Base-by-base conservation (phyloP, 2,888 invertebrate genomes). In the Pseudoips prasinana region DNA sequence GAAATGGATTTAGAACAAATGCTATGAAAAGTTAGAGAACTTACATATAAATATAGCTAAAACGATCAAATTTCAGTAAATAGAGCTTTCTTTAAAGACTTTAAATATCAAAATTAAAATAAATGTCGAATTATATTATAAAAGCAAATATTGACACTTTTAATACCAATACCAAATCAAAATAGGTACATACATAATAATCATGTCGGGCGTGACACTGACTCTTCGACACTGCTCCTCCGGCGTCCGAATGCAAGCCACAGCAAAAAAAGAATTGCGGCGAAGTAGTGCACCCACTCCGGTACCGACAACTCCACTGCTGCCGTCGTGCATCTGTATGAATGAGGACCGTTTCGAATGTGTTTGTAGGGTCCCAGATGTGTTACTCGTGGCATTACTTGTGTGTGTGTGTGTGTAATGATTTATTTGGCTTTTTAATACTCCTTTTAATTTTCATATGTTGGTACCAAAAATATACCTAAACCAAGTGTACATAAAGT, bases 271-370 rank as follows among this genome's bases (percentile, higher is more conserved):
- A 86, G 56, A 22, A 62, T 76, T 8, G 87, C 87, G 11, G 80
- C 79, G 53, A 78, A 54, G 73, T 81, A 88, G 69, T 88, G 88
- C 44, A 71, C 70, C 88, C 88, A 88, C 51, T 87, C 86, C 29
- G 87, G 87, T 36, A 87, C 59, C 20, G 84, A 70, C 48, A 85
- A 61, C 53, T 88, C 87, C 79, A 86, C 84, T 20, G 87, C 80
- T 25, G 85, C 85, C 29, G 87, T 86, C 25, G 85, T 86, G 50
- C 88, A 87, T 78, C 88, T 87, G 80, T 54, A 64, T 55, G 64
- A 63, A 57, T 44, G 47, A 32, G 17, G 30, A 30, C 46, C 35
- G 50, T 64, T 71, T 64, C 54, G 39, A 52, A 35, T 35, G 47
- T 38, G 34, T 49, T 50, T 52, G 46, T 35, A 33, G 22, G 24